Base-by-base conservation (phyloP, 2,888 invertebrate genomes). In the Sthenelais limicola region DNA sequence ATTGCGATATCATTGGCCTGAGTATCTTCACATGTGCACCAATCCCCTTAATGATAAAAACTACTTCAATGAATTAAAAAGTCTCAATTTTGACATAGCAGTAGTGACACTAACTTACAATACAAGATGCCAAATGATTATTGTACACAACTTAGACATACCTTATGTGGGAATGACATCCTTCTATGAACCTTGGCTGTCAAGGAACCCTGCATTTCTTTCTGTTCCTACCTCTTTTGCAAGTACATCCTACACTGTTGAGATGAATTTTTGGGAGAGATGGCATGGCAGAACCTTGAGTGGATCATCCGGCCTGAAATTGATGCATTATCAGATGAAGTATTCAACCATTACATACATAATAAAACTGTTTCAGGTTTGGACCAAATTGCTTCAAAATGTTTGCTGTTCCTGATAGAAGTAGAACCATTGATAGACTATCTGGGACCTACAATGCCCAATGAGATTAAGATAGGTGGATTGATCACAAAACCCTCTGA, bases 191-290 rank as follows among this genome's bases (percentile, higher is more conserved):
- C 56, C 56, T 4, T 56, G 56, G 56, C 28, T 56, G 7, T 28
- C 28, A 4, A 7, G 56, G 26, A 56, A 26, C 28, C 56, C 56
- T 9, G 7, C 15, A 26, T 24, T 56, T 9, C 56, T 32, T 3
- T 56, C 56, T 7, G 24, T 26, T 24, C 18, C 9, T 28, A 26
- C 56, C 3, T 21, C 4, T n/a, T 24, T 56, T 7, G 9, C 32
- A 7, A 24, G 56, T 5, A 3, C 9, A 24, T 32, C 56, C 7
- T 9, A 9, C 7, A 24, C 56, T 24, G 26, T 18, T 30, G 4
- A 24, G 56, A 56, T 56, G 56, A 56, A 26, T 4, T 56, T 56
- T 26, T 56, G 3, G 5, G 56, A 56, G 56, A 21, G 56, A 5
- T 56, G 7, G 3, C 32, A 56, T 26, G n/a, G n/a, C 7, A 26